A percentile compares a stretch with the other conserved stretches of the same genome.
phyloP scores from a whole-genome alignment of 30 jellyfish, hydroid and myxozoan genomes.

The Aurelia aurita complex sp. Pacific region DNA sequence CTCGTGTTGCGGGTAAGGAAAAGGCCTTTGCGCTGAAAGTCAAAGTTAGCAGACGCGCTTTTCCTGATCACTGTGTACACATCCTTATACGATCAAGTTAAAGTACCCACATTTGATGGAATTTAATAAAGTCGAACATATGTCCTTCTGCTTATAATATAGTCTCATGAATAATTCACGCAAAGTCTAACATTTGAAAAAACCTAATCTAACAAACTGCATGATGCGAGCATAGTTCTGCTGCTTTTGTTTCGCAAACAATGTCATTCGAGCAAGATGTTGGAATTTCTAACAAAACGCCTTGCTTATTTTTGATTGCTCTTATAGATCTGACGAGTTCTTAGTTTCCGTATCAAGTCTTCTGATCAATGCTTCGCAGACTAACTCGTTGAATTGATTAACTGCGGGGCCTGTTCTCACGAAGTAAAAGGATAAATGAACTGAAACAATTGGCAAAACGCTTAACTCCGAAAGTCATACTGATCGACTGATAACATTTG shows the following conservation, averaged over 20 bases:
- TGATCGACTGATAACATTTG: too few relatives aligned
- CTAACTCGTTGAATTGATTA: constrained; percentile 36
- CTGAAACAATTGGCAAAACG: too few relatives aligned
- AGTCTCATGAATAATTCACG: constrained; percentile 56
- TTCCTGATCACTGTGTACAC: constrained; percentile 74
- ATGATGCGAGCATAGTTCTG: constrained; percentile 55
- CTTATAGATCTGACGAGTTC: constrained; percentile 28
- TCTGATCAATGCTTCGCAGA: constrained; percentile 2
- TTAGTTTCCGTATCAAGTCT: constrained; percentile 58
- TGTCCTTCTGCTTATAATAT: constrained; percentile 79
- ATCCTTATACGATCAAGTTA: constrained; percentile 69
- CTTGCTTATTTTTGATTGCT: constrained; percentile 48
- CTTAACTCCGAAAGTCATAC: too few relatives aligned
- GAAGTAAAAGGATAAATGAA: too few relatives aligned
- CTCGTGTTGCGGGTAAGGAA: constrained; percentile 51
- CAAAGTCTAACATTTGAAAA: constrained; percentile 68
- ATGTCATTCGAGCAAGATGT: constrained; percentile 64
- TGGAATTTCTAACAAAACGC: constrained; percentile 52
- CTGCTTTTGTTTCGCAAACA: constrained; percentile 40
- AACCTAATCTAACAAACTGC: constrained; percentile 77
- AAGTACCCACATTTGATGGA: constrained; percentile 72
- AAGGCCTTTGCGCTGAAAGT: constrained; percentile 63
- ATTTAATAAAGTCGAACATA: constrained; percentile 70
- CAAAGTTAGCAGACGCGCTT: constrained; percentile 54
- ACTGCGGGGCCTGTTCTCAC: constrained; percentile 9